Evolutionary conservation across 2,888 invertebrate species (phyloP).

Genomic region (Orthosia gothica): DNA sequence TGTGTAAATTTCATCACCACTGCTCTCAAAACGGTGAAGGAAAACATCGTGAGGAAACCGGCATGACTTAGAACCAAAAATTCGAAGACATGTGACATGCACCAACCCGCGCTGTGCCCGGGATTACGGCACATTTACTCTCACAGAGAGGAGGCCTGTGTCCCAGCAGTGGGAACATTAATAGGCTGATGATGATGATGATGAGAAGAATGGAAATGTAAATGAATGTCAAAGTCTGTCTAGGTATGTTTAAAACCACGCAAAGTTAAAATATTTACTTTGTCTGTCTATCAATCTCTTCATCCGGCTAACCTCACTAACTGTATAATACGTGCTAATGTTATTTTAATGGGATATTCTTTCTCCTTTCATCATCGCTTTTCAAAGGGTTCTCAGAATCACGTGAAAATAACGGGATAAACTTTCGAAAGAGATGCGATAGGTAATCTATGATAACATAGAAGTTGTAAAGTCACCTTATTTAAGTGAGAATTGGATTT

Average conservation of each 20-base stretch:
- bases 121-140: no score
- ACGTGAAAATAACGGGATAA: slow-evolving; percentile 7
- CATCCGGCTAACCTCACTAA: slow-evolving; percentile 15
- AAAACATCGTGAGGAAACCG: no score
- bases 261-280: slow-evolving; percentile 7
- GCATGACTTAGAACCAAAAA: no score
- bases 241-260: not conserved
- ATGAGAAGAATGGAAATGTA: not conserved
- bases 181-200: no score
- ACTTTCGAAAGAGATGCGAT: slow-evolving; percentile 9
- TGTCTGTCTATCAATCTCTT: slow-evolving; percentile 28
- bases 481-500: slow-evolving; percentile 28
- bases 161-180: no score
- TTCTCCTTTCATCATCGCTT: slow-evolving; percentile 30
- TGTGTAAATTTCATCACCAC: no score
- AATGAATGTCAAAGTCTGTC: not conserved
- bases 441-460: slow-evolving; percentile 12
- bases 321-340: slow-evolving; percentile 24
- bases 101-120: no score
- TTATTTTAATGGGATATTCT: slow-evolving; percentile 47
- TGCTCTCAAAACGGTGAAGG: no score
- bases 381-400: slow-evolving; percentile 26
- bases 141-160: no score
- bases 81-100: no score
- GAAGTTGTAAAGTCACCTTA: slow-evolving; percentile 9